Evolutionary conservation across 2,797 vertebrate genomes (phyloP).

Genomic region (Ctenochaetus hawaiiensis): DNA sequence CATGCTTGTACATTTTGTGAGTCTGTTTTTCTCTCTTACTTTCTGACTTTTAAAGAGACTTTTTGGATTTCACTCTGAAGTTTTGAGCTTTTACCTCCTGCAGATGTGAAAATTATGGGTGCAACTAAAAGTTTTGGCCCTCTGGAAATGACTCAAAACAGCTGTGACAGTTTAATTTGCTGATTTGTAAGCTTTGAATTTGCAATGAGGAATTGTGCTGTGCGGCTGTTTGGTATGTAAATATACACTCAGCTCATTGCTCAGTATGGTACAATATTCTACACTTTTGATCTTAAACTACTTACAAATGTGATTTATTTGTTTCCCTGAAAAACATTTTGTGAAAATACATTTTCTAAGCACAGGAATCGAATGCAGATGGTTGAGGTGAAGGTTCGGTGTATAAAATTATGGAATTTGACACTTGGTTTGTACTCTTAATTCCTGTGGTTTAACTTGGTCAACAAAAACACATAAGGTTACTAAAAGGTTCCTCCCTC

Average conservation of each 20-base stretch:
- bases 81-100: conserved; percentile 22
- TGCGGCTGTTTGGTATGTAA: not conserved
- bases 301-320: no score
- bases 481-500: not conserved
- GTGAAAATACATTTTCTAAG: no score
- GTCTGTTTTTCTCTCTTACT: conserved; percentile 18
- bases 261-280: not conserved
- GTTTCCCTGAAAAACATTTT: no score
- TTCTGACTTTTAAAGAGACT: not conserved
- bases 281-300: not conserved
- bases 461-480: not conserved
- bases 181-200: not conserved
- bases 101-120: not conserved
- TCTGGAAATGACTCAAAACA: not conserved
- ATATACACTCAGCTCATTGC: not conserved
- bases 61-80: not conserved
- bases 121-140: not conserved
- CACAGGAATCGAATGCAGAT: no score
- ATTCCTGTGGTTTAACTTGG: not conserved
- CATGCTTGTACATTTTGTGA: conserved; percentile 15
- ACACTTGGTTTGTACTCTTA: no score
- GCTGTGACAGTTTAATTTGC: not conserved
- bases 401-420: no score
- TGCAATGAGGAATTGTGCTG: not conserved
- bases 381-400: no score